phyloP scores from a whole-genome alignment of 1,140 invertebrate genomes.

The Trachelipus rathkii region DNA sequence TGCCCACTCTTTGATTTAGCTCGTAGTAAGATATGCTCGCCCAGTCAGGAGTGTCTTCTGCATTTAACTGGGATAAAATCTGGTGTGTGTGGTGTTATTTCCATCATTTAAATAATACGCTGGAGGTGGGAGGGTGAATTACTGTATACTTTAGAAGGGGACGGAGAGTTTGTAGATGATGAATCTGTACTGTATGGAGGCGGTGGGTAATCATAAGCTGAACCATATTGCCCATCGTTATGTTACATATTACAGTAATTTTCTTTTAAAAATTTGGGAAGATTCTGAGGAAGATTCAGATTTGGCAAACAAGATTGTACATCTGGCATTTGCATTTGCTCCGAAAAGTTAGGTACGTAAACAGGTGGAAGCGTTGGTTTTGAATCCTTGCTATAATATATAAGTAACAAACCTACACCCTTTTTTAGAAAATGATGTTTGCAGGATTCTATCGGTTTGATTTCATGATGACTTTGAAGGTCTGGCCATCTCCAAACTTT shows the following conservation, averaged over 20 bases:
- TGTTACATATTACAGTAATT: neutral
- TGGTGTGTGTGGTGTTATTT: neutral
- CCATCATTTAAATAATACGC: neutral
- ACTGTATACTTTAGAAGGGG: neutral
- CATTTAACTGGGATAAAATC: conserved; percentile 50
- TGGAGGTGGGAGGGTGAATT: neutral
- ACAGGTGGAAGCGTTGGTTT: neutral
- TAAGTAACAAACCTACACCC: conserved; percentile 89
- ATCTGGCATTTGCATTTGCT: neutral
- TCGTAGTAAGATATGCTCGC: conserved; percentile 61
- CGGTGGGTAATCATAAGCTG: no score
- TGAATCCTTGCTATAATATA: conserved; percentile 70
- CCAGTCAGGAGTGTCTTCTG: conserved; percentile 57
- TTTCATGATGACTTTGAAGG: conserved; percentile 92
- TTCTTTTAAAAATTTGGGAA: no score
- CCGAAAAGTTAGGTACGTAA: neutral
- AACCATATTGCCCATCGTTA: no score
- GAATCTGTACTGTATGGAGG: neutral
- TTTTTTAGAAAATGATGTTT: conserved; percentile 81
- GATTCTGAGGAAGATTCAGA: neutral
- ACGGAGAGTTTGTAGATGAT: neutral
- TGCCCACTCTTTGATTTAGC: conserved; percentile 58
- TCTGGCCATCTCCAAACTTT: conserved; percentile 98
- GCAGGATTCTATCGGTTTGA: conserved; percentile 89
- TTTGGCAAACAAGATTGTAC: neutral